These are phyloP conservation scores for Periplaneta americana DNA, from an alignment of 1,140 invertebrate species.

Conservation along the genomic window DNA sequence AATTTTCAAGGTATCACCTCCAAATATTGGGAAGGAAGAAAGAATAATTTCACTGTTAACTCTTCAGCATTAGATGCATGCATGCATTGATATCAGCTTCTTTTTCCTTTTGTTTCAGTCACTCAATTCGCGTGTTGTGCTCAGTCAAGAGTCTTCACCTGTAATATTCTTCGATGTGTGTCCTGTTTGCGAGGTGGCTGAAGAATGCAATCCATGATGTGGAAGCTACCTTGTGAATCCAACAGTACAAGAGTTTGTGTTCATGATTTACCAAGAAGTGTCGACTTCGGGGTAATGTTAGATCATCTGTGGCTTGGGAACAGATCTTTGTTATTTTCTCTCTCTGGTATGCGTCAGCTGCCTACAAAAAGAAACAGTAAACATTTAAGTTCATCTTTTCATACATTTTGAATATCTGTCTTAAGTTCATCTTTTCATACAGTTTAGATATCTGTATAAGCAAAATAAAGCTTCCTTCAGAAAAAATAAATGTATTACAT, in stretches of 20 bases:
- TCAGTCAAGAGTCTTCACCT: slow-evolving; percentile 6
- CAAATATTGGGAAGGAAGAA: too few species aligned
- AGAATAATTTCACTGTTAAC: too few species aligned
- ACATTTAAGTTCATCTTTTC: not conserved
- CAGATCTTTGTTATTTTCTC: not conserved
- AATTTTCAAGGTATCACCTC: too few species aligned
- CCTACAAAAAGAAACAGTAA: not conserved
- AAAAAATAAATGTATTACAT: not conserved
- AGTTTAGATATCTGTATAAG: not conserved
- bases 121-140: not conserved
- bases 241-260: slow-evolving; percentile 36
- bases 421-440: not conserved
- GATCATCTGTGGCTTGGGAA: not conserved
- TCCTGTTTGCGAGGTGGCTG: slow-evolving; percentile 6
- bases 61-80: too few species aligned
- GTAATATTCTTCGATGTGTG: slow-evolving; percentile 1
- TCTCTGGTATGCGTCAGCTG: not conserved
- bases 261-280: slow-evolving; percentile 36
- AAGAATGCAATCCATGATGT: slow-evolving; percentile 35
- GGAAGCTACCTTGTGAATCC: slow-evolving; percentile 41
- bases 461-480: not conserved
- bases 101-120: not conserved
- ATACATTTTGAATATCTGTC: not conserved
- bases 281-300: slow-evolving; percentile 16
- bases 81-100: too few species aligned